Conservation (phyloP, 2,888 invertebrate genomes). For the Lepidocyrtinus sp. region DNA sequence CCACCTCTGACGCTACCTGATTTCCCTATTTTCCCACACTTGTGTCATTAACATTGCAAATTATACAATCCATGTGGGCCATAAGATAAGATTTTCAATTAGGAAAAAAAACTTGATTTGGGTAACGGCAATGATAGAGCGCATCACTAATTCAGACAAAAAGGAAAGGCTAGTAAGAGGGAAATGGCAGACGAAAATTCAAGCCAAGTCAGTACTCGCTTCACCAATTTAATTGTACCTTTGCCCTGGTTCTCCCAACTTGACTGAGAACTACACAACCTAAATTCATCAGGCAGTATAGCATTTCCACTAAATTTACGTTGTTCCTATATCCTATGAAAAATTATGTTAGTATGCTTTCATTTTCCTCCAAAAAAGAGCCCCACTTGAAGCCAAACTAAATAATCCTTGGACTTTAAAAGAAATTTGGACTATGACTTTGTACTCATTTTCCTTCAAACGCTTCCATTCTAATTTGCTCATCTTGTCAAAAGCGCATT, state of each 20-base stretch:
- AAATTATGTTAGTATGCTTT: neutral
- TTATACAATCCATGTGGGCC: too few relatives aligned
- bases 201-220: neutral
- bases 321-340: neutral
- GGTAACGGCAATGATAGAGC: too few relatives aligned
- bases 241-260: neutral
- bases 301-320: neutral
- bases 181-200: too few relatives aligned
- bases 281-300: neutral
- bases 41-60: too few relatives aligned
- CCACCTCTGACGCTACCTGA: too few relatives aligned
- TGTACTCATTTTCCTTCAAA: constrained; percentile 40
- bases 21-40: too few relatives aligned
- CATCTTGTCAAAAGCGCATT: neutral
- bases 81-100: too few relatives aligned
- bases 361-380: constrained; percentile 11
- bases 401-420: constrained; percentile 41
- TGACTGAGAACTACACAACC: neutral
- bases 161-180: too few relatives aligned
- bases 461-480: neutral
- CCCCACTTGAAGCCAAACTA: neutral
- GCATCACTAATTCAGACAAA: too few relatives aligned
- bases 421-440: constrained; percentile 44
- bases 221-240: neutral
- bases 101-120: too few relatives aligned